These are phyloP conservation scores for Lithophane leautieri DNA, from an alignment of 2,888 invertebrate genomes.

Conservation along the genomic window DNA sequence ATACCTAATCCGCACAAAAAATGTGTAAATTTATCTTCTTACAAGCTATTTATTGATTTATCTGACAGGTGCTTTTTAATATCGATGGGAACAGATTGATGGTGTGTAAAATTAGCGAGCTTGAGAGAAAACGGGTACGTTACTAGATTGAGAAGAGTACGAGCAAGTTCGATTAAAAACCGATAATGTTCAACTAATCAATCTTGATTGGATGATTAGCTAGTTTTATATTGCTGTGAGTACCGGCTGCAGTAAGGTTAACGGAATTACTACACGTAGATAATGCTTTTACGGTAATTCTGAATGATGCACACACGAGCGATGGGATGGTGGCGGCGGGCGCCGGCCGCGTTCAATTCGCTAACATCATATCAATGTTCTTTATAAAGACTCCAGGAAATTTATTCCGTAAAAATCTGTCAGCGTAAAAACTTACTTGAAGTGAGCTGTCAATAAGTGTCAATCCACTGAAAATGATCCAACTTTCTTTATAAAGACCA, in stretches of 20 bases:
- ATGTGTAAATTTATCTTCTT: slow-evolving; percentile 28
- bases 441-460: not conserved
- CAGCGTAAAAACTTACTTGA: not conserved
- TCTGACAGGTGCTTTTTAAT: slow-evolving; percentile 17
- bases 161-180: slow-evolving; percentile 7
- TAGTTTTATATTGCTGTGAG: slow-evolving; percentile 3
- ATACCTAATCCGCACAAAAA: slow-evolving; percentile 28
- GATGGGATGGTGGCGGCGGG: too few relatives aligned
- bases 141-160: slow-evolving; percentile 6
- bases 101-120: not conserved
- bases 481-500: slow-evolving; percentile 29
- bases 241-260: slow-evolving; percentile 6
- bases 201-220: slow-evolving; percentile 22
- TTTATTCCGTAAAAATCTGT: not conserved
- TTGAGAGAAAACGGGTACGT: slow-evolving; percentile 27
- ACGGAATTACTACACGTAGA: slow-evolving; percentile 38
- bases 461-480: not conserved
- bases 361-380: not conserved
- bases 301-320: slow-evolving; percentile 27
- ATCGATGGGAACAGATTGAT: slow-evolving; percentile 31
- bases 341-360: not conserved
- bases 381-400: not conserved
- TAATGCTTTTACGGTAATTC: slow-evolving; percentile 42
- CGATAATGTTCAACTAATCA: slow-evolving; percentile 17
- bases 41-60: slow-evolving; percentile 18